phyloP scores from a whole-genome alignment of 2,888 invertebrate genomes.

The Hydrotaea cyrtoneurina region DNA sequence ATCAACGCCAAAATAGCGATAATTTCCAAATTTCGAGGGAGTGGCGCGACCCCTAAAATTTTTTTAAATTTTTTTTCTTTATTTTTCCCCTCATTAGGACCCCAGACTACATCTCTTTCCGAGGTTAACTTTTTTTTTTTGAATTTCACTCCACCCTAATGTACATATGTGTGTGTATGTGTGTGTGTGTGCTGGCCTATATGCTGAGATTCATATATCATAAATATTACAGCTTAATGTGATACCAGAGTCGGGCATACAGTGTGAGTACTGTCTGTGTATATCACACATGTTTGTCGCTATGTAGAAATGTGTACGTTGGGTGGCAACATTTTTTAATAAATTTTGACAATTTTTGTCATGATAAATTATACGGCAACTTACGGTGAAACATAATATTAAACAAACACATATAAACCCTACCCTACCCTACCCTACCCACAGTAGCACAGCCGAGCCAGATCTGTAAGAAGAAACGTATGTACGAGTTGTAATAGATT shows the following conservation, averaged over 20 bases:
- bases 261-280: too few relatives aligned
- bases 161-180: too few relatives aligned
- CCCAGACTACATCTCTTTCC: too few relatives aligned
- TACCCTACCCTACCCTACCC: too few relatives aligned
- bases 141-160: too few relatives aligned
- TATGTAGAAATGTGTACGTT: background rate
- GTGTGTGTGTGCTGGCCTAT: too few relatives aligned
- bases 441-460: background rate
- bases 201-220: constrained; percentile 5
- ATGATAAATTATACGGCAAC: constrained; percentile 23
- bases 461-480: background rate
- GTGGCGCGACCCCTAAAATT: too few relatives aligned
- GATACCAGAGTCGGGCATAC: background rate
- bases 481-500: background rate
- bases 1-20: too few relatives aligned
- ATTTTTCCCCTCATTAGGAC: too few relatives aligned
- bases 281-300: background rate
- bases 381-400: background rate
- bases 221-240: constrained; percentile 13
- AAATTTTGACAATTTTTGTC: constrained; percentile 16
- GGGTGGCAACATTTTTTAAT: constrained; percentile 17
- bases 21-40: too few relatives aligned
- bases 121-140: too few relatives aligned
- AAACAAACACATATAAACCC: background rate
- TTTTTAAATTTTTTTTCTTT: too few relatives aligned